Conservation (phyloP, 1,140 invertebrate species). For the Drosophila repletoides region DNA sequence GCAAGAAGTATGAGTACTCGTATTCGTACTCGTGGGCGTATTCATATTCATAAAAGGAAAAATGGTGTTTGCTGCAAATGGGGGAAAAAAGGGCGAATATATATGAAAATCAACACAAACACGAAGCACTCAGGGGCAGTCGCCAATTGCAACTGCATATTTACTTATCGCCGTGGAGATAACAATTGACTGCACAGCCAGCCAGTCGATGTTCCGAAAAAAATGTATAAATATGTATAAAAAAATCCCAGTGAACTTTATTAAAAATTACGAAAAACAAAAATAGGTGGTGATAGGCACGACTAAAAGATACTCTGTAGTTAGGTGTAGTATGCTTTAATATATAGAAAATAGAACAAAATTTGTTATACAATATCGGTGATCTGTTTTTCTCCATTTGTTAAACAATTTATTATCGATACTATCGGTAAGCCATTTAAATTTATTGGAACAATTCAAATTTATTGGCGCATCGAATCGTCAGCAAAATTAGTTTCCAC, state of each 20-base stretch:
- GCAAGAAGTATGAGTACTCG: neutral
- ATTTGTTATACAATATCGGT: too few species aligned
- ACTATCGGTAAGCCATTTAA: too few species aligned
- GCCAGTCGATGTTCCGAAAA: slow-evolving; percentile 2
- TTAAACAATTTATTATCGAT: too few species aligned
- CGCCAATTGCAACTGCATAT: slow-evolving; percentile 52
- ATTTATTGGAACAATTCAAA: too few species aligned
- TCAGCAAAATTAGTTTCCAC: too few species aligned
- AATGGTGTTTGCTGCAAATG: neutral
- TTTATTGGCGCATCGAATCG: too few species aligned
- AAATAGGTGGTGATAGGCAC: too few species aligned
- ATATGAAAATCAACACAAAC: slow-evolving; percentile 31
- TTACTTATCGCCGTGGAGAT: slow-evolving; percentile 66
- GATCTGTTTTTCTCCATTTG: too few species aligned
- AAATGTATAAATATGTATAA: neutral
- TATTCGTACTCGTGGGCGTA: too few species aligned
- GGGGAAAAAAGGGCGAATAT: too few species aligned
- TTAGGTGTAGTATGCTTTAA: too few species aligned
- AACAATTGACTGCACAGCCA: slow-evolving; percentile 63
- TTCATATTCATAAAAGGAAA: slow-evolving; percentile 11
- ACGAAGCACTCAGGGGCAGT: slow-evolving; percentile 34
- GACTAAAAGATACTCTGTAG: too few species aligned
- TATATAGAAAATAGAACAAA: neutral
- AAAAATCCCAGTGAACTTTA: slow-evolving; percentile 70
- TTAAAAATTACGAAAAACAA: slow-evolving; percentile 63